Evolutionary conservation across 2,797 vertebrate genomes (phyloP).

Genomic region (Artibeus lituratus): DNA sequence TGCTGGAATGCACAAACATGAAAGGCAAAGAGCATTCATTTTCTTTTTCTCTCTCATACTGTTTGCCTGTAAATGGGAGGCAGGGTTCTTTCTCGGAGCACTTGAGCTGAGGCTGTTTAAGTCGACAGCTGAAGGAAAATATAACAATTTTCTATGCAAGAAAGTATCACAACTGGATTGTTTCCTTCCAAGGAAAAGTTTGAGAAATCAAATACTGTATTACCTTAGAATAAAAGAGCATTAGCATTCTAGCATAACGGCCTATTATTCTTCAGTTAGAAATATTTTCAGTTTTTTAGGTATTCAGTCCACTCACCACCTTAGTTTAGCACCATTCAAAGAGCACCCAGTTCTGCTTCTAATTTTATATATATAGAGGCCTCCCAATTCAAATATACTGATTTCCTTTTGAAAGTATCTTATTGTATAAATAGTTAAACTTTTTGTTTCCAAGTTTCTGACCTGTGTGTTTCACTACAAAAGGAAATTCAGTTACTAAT

Average conservation of each 20-base stretch:
- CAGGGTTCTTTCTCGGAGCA: conserved; percentile 65
- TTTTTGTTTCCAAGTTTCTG: conserved; percentile 6
- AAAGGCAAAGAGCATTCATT: conserved; percentile 84
- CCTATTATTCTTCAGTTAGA: not conserved
- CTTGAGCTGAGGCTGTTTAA: conserved; percentile 68
- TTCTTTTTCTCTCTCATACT: conserved; percentile 79
- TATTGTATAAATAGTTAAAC: not conserved
- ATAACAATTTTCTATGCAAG: conserved; percentile 40
- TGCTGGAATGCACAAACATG: conserved; percentile 85
- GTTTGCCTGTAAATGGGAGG: conserved; percentile 83
- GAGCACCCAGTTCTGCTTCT: not conserved
- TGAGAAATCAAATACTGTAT: not conserved
- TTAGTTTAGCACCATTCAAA: not conserved
- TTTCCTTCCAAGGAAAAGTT: conserved; percentile 44
- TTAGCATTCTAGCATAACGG: not conserved
- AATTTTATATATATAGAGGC: conserved; percentile 11
- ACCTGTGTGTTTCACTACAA: not conserved
- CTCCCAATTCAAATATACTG: not conserved
- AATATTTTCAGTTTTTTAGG: conserved; percentile 15
- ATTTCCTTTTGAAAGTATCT: not conserved
- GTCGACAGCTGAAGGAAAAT: conserved; percentile 66
- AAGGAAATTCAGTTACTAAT: conserved; percentile 21
- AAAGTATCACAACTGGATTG: conserved; percentile 46
- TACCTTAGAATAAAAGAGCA: conserved; percentile 24
- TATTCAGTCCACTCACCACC: not conserved